Base-by-base conservation (phyloP, 2,888 invertebrate genomes). In the Dromius quadrimaculatus region DNA sequence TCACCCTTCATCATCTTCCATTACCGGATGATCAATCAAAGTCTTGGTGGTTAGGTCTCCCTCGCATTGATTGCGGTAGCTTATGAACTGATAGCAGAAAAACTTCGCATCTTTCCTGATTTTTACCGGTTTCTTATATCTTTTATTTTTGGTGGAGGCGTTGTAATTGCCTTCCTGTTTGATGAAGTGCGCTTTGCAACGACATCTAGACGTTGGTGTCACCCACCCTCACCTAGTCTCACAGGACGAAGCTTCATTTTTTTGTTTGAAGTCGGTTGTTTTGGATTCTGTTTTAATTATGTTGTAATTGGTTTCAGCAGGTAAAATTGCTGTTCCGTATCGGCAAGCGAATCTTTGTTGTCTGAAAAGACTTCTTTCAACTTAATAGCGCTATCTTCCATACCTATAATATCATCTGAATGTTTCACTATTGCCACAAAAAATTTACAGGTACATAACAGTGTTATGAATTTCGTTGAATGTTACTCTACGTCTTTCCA, bases 11-110 rank as follows among this genome's bases (percentile, higher is more conserved):
- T 70, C 70, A 70, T 70, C 70, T 62, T 57, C 70, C 75, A 75
- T 75, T 75, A 75, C 73, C 64, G 65, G 73, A 74, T 74, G 74
- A 76, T 76, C 76, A 76, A 76, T 76, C 76, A 76, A 76, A 75
- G 76, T 75, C 74, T 19, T 43, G 59, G 54, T 6, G 38, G 66
- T 32, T n/a, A n/a, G n/a, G 50, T 54, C 62, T 41, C 41, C 61
- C 38, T 15, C 15, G 57, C 57, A 57, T 13, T 57, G 57, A 57
- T 57, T 57, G 57, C 57, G 57, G 57, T 8, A 20, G 13, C 64
- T 64, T 64, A 64, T 64, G 64, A 64, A 64, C 47, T 47, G 61
- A 61, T 61, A 20, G 36, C 20, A 62, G 41, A 62, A 62, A 62
- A 62, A 62, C 41, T 57, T 34, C 54, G 34, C 63, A 28, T 43